phyloP scores from a whole-genome alignment of 2,888 invertebrate species.

The Agrochola lota region DNA sequence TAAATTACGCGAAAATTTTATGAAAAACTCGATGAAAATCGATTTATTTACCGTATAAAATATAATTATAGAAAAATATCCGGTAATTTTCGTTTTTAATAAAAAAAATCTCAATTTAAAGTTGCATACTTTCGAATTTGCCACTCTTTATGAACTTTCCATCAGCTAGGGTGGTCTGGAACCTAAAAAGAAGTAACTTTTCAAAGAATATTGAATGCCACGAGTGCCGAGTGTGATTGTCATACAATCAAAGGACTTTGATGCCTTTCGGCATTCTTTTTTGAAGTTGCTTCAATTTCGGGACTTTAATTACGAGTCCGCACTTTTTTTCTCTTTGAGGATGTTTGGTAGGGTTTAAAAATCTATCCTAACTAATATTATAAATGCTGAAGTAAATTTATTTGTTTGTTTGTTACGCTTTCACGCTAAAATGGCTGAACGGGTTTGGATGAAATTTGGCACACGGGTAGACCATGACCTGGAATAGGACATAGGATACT shows the following conservation, averaged over 20 bases:
- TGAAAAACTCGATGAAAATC: too few species aligned
- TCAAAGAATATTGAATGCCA: neutral
- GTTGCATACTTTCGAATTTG: neutral
- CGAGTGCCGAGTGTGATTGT: neutral
- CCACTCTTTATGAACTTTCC: neutral
- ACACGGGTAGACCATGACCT: too few species aligned
- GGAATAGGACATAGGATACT: too few species aligned
- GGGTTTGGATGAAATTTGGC: too few species aligned
- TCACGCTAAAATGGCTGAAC: too few species aligned
- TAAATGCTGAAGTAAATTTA: too few species aligned
- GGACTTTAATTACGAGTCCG: conserved; percentile 12
- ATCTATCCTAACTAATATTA: neutral
- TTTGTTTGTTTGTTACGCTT: too few species aligned
- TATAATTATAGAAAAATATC: neutral
- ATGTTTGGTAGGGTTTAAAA: neutral
- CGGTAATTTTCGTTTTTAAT: neutral
- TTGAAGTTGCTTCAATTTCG: neutral
- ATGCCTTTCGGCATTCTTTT: conserved; percentile 1
- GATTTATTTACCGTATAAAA: too few species aligned
- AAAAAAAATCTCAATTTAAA: neutral
- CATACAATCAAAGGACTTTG: conserved; percentile 15
- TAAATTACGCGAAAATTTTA: too few species aligned
- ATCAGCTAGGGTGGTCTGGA: neutral
- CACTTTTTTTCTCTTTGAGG: neutral
- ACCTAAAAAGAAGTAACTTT: conserved; percentile 6